Evolutionary conservation across 2,797 vertebrate genomes (phyloP).

Genomic region (Psittacula derbiana): DNA sequence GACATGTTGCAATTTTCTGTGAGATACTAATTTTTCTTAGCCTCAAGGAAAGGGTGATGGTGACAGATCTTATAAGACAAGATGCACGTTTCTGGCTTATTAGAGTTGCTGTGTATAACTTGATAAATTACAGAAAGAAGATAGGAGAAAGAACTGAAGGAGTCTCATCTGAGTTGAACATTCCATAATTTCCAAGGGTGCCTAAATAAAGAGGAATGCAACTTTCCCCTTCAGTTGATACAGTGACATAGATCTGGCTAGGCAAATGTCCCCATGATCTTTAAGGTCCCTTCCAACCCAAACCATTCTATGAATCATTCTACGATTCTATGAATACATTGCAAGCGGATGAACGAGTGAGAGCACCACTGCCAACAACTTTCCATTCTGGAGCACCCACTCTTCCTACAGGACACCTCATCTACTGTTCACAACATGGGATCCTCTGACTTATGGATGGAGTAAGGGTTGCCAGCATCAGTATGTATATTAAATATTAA

Average conservation of each 20-base stretch:
- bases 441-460: neutral
- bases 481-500: neutral
- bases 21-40: neutral
- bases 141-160: neutral
- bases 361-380: neutral
- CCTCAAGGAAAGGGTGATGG: neutral
- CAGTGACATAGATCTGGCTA: neutral
- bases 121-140: neutral
- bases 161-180: neutral
- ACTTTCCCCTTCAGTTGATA: neutral
- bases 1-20: neutral
- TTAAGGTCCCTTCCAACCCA: neutral
- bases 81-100: neutral
- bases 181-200: neutral
- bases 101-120: neutral
- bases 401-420: neutral
- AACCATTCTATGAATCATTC: neutral
- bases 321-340: neutral
- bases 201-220: neutral
- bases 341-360: fast-evolving
- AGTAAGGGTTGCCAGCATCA: neutral
- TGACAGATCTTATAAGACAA: neutral
- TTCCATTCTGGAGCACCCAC: neutral
- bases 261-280: neutral
- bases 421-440: fast-evolving